A percentile compares a stretch with the other conserved stretches of the same genome.
These are phyloP conservation scores for Microvelia longipes DNA, from an alignment of 1,140 invertebrate species.

Conservation along the genomic window DNA sequence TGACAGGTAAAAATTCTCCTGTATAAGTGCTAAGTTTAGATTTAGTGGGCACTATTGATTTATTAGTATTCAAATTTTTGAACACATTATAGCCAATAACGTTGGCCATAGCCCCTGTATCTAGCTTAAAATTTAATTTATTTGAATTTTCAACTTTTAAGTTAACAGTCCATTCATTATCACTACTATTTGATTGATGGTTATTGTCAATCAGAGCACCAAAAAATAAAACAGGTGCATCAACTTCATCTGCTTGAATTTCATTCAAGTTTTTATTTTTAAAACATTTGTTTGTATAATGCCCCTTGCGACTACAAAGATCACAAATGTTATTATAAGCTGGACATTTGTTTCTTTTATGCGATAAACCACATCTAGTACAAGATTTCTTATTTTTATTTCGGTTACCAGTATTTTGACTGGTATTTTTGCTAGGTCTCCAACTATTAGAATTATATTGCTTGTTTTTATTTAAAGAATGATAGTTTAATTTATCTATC, in stretches of 20 bases:
- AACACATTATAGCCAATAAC: neutral
- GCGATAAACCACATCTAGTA: neutral
- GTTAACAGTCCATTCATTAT: neutral
- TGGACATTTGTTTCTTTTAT: neutral
- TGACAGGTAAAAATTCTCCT: neutral
- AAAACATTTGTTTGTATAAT: neutral
- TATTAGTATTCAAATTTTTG: neutral
- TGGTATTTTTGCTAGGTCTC: too few relatives aligned
- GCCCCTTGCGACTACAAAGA: neutral
- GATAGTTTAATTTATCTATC: neutral
- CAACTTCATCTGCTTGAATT: neutral
- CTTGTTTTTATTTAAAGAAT: neutral
- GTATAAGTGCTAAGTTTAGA: neutral
- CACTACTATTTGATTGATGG: neutral
- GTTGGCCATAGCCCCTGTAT: neutral
- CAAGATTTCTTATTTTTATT: neutral
- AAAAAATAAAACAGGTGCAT: neutral
- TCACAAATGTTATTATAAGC: neutral
- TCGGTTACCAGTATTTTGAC: neutral
- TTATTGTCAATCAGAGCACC: neutral
- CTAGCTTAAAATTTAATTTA: neutral
- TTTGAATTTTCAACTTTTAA: neutral
- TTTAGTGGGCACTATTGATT: neutral
- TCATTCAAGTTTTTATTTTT: neutral
- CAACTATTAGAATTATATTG: neutral